Evolutionary conservation across 2,113 vertebrate species (phyloP), one percentile per base, ranked within the genome.

Genomic region (Globicephala melas): DNA sequence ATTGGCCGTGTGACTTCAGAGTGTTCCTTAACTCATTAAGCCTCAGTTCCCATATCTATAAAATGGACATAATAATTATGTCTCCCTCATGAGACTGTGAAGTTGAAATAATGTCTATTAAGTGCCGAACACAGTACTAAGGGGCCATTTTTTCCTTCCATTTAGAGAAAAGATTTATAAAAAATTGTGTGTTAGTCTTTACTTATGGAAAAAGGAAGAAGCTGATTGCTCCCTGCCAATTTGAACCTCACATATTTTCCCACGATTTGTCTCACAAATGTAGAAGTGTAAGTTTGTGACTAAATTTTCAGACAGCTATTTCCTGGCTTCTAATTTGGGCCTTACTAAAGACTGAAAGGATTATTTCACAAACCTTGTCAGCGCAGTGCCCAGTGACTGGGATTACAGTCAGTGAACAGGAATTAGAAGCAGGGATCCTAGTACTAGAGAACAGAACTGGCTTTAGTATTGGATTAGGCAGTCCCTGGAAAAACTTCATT

Each of bases 301-400:
- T 89, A 67, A 92, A 53, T 71, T 65, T 96, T 92, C 81, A 81
- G 87, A 96, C 91, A n/a, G 76, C 63, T 80, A 41, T 93, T 95
- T 94, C 83, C 90, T 92, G 74, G 36, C 82, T 97, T 96, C 89
- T 76, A 79, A 95, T 90, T 80, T 50, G 90, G 95, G 92, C 80
- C 68, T 89, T 12, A 17, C 25, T 84, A 1, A 91, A 86, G 67
- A 71, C 23, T 3, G 21, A 14, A 83, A 70, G 60, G 62, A 77
- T 80, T 6, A 31, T 6, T 18, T 15, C 12, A 5, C 18, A 74
- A 20, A 62, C 53, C 26, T 5, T 17, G 41, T 28, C 60, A 18
- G 58, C 12, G 25, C 26, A 8, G 60, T 62, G 83, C 58, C 33
- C 20, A 38, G 86, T 79, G 63, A 36, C 17, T 71, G n/a, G 18